Percentiles rank a stretch among this genome's conserved stretches.
Evolutionary conservation across 35 echinoderm and acorn worm genomes (phyloP).

Genomic region (Ophiothrix spiculata): DNA sequence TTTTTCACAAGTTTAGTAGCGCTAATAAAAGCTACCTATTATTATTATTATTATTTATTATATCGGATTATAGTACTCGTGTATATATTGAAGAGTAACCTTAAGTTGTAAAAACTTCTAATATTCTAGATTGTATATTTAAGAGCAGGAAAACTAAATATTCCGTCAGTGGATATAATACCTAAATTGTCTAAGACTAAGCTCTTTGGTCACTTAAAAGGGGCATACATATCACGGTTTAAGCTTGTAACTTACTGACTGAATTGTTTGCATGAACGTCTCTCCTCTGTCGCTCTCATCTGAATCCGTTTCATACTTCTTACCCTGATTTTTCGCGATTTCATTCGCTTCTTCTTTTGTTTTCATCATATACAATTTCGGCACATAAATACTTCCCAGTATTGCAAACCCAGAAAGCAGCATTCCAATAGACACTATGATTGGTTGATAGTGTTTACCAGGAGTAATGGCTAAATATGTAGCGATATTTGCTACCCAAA

Average conservation of each 20-base stretch:
- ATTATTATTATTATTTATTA: too few relatives aligned
- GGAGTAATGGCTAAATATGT: conserved; percentile 40
- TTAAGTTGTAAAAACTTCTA: neutral
- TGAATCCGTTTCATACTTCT: neutral
- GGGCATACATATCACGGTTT: too few relatives aligned
- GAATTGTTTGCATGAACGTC: neutral
- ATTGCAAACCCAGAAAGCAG: conserved; percentile 37
- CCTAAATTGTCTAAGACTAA: too few relatives aligned
- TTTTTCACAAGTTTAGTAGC: too few relatives aligned
- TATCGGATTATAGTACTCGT: too few relatives aligned
- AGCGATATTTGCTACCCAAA: conserved; percentile 50
- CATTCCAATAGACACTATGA: conserved; percentile 42
- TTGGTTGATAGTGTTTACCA: conserved; percentile 37
- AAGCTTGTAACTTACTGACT: conserved; percentile 6
- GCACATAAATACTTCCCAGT: conserved; percentile 60
- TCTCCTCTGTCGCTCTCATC: neutral
- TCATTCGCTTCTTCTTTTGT: conserved; percentile 53
- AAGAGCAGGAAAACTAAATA: neutral
- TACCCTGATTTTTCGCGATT: neutral
- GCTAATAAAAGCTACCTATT: too few relatives aligned
- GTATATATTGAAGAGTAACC: too few relatives aligned
- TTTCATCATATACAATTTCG: conserved; percentile 69
- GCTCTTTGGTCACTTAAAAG: too few relatives aligned
- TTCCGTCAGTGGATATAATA: neutral
- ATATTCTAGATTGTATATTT: neutral